phyloP scores from a whole-genome alignment of 2,888 invertebrate species.

The Sminthurides aquaticus region DNA sequence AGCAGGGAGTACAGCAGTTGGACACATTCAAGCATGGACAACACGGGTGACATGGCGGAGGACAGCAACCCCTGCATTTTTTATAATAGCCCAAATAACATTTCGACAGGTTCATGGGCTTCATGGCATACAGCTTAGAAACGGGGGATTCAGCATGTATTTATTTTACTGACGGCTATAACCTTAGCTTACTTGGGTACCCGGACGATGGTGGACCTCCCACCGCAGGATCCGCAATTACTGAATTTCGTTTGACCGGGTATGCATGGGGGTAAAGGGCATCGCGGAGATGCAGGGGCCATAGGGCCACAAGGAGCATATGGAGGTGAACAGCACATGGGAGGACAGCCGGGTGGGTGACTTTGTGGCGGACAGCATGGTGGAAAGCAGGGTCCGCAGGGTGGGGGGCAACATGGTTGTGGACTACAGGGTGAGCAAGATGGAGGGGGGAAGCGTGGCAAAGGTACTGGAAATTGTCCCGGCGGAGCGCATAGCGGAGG shows the following conservation, averaged over 20 bases:
- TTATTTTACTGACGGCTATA: no score
- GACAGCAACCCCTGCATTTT: background rate
- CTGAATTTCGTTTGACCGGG: background rate
- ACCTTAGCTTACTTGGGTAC: background rate
- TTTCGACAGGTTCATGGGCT: no score
- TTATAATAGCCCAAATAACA: no score
- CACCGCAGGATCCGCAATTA: background rate
- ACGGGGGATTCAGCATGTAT: no score
- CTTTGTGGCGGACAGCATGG: background rate
- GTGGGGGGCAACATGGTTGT: slow-evolving; percentile 2
- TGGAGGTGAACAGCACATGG: background rate
- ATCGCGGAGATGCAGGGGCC: background rate
- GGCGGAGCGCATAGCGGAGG: background rate
- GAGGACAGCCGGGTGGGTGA: background rate
- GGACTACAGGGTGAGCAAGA: background rate
- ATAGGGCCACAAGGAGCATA: background rate
- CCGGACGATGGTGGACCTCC: background rate
- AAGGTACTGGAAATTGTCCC: background rate
- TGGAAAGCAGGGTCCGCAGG: background rate
- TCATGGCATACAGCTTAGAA: no score
- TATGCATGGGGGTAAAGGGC: background rate
- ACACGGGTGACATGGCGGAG: background rate
- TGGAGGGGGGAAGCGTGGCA: background rate
- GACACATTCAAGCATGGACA: background rate
- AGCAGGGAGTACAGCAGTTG: background rate